These are phyloP conservation scores for Acanthacorydalis orientalis DNA, from an alignment of 2,888 invertebrate species.

Conservation along the genomic window DNA sequence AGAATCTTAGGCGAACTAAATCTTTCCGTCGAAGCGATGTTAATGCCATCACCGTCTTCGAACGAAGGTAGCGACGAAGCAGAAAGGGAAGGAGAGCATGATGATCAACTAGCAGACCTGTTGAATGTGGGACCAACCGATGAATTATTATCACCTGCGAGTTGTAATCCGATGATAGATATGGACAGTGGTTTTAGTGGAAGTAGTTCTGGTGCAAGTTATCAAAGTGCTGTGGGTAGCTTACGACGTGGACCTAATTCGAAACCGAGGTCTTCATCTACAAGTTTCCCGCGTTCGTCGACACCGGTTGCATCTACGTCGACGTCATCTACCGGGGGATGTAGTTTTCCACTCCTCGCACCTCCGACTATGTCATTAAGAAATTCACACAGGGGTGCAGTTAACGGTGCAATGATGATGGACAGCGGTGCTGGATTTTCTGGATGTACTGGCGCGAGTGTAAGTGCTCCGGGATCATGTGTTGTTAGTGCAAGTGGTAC, in stretches of 20 bases:
- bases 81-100: conserved; percentile 40
- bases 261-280: not conserved
- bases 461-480: not conserved
- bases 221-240: conserved; percentile 42
- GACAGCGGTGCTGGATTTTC: not conserved
- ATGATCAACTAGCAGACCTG: conserved; percentile 46
- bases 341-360: no score
- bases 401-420: not conserved
- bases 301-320: not conserved
- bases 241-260: conserved; percentile 33
- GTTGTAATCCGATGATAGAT: conserved; percentile 39
- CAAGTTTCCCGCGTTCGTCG: not conserved
- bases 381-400: not conserved
- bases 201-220: conserved; percentile 68
- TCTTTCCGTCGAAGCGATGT: conserved; percentile 76
- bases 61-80: conserved; percentile 41
- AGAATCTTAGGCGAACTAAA: conserved; percentile 73
- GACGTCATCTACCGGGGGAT: not conserved
- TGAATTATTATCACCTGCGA: conserved; percentile 52
- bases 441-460: not conserved
- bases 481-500: not conserved
- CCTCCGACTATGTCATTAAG: not conserved
- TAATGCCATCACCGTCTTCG: conserved; percentile 56
- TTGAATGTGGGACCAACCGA: conserved; percentile 53
- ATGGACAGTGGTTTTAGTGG: conserved; percentile 73